phyloP scores from a whole-genome alignment of 2,797 vertebrate species.

The Coccyzus lansbergi region DNA sequence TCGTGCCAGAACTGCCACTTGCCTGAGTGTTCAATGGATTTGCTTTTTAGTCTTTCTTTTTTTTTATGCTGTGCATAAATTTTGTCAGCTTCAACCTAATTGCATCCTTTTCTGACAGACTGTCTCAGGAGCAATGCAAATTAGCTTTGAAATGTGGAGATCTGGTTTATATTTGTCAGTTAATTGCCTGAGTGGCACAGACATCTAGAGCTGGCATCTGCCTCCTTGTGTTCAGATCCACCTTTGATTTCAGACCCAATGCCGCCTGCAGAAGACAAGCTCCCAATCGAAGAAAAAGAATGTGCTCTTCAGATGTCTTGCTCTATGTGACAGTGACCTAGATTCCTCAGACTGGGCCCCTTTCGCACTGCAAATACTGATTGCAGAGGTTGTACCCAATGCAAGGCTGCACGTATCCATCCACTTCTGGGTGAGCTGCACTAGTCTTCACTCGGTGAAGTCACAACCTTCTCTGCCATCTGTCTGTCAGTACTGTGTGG shows the following conservation, averaged over 20 bases:
- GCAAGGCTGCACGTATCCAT: background rate
- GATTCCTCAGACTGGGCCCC: background rate
- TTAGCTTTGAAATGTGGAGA: constrained; percentile 42
- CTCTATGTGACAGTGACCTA: background rate
- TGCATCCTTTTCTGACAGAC: constrained; percentile 55
- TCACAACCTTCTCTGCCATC: background rate
- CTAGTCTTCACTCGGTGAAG: background rate
- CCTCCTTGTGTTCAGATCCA: background rate
- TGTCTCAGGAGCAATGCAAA: constrained; percentile 68
- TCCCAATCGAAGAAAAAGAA: background rate
- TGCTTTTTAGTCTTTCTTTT: background rate
- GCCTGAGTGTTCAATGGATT: background rate
- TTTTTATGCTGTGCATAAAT: background rate
- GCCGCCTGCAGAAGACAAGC: background rate
- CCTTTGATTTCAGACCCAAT: background rate
- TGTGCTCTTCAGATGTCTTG: background rate
- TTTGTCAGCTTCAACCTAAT: constrained; percentile 44
- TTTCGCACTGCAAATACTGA: background rate
- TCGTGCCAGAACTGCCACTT: background rate
- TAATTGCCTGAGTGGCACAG: constrained; percentile 43
- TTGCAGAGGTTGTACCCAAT: background rate
- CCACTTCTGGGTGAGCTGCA: background rate
- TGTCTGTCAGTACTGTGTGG: background rate
- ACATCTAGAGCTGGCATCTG: constrained; percentile 26
- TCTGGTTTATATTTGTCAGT: constrained; percentile 63